phyloP scores from a whole-genome alignment of 2,113 vertebrate genomes.

The Cranoglanis bouderius region DNA sequence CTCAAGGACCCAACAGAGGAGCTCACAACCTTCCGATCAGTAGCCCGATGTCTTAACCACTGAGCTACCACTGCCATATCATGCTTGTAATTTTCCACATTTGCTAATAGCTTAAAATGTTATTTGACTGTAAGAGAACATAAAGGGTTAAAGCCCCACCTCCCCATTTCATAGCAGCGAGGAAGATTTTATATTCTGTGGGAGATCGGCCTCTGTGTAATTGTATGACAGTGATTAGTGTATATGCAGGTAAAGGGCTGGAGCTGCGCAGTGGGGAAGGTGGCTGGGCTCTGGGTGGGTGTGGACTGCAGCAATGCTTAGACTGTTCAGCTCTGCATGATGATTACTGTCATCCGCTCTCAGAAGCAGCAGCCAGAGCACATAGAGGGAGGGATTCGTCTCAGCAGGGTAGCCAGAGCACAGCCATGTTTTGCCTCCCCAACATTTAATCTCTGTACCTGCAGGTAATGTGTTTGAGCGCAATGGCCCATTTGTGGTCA shows the following conservation, averaged over 20 bases:
- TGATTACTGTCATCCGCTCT: conserved; percentile 53
- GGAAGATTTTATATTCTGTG: conserved; percentile 10
- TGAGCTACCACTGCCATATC: too few species aligned
- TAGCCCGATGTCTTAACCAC: too few species aligned
- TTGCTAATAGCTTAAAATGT: not conserved
- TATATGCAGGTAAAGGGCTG: conserved; percentile 30
- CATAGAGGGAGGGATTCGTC: conserved; percentile 42
- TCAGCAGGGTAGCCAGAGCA: conserved; percentile 34
- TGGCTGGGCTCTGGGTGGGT: conserved; percentile 32
- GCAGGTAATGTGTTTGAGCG: conserved; percentile 33
- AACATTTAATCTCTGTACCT: conserved; percentile 45
- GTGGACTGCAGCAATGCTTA: conserved; percentile 43
- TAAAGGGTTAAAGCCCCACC: not conserved
- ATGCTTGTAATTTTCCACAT: not conserved
- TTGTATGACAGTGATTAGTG: conserved; percentile 40
- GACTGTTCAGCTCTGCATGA: conserved; percentile 37
- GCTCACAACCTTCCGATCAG: too few species aligned
- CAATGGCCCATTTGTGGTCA: not conserved
- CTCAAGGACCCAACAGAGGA: too few species aligned
- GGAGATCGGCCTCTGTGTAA: not conserved
- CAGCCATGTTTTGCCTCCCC: conserved; percentile 25
- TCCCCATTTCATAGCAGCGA: not conserved
- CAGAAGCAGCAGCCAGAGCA: conserved; percentile 47
- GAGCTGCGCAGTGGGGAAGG: conserved; percentile 35
- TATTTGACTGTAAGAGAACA: not conserved